These are phyloP conservation scores for Ormyrus labotus DNA, from an alignment of 2,888 invertebrate species.

Conservation along the genomic window DNA sequence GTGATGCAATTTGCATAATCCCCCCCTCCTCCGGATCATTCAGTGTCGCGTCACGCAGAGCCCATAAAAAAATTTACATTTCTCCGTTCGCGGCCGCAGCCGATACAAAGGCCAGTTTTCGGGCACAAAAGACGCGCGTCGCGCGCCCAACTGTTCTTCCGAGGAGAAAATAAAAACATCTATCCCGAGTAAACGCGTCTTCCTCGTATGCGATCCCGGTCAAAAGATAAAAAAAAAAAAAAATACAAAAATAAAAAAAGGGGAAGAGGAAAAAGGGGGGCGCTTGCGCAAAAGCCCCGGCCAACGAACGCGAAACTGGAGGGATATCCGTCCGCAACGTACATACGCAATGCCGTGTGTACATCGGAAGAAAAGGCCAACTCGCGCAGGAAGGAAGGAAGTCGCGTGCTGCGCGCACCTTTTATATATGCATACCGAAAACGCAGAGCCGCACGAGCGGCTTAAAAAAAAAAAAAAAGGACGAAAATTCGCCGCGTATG, in stretches of 20 bases:
- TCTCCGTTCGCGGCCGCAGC: not conserved
- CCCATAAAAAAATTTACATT: not conserved
- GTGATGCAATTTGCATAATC: conserved; percentile 27
- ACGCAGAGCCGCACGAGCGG: conserved; percentile 14
- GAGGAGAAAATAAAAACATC: not conserved
- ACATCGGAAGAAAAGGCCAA: conserved; percentile 37
- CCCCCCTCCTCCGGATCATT: too few relatives aligned
- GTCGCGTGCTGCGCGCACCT: conserved; percentile 49
- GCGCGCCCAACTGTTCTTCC: conserved; percentile 10
- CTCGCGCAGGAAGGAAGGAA: conserved; percentile 53
- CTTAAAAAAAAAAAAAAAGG: conserved; percentile 11
- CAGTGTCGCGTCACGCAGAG: not conserved
- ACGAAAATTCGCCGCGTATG: conserved; percentile 33
- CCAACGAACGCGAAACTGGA: conserved; percentile 14
- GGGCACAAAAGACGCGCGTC: conserved; percentile 1
- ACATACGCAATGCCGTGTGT: not conserved
- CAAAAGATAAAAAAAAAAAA: conserved; percentile 10
- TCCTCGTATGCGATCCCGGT: conserved; percentile 14
- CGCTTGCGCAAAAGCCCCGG: conserved; percentile 23
- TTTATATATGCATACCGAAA: conserved; percentile 2
- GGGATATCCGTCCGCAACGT: conserved; percentile 46
- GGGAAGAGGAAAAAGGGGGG: not conserved
- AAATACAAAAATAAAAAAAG: not conserved
- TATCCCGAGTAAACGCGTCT: not conserved
- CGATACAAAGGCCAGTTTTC: not conserved